A percentile compares a stretch with the other conserved stretches of the same genome.
These are phyloP conservation scores for Eidolon dupreanum DNA, from an alignment of 2,797 vertebrate species.

Conservation along the genomic window DNA sequence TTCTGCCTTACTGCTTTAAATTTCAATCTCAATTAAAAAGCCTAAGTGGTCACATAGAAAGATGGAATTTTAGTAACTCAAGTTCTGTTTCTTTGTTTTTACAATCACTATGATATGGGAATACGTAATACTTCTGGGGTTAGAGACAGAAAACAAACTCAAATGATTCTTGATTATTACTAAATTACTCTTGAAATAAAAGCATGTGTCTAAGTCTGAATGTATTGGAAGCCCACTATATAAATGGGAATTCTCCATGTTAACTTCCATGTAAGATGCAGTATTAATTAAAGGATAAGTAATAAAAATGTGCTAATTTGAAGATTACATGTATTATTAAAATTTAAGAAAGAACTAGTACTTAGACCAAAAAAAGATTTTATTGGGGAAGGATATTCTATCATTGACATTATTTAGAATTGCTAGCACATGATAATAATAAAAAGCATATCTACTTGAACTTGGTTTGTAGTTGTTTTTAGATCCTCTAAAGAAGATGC, in stretches of 20 bases:
- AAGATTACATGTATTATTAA: slow-evolving; percentile 3
- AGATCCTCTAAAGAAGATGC: not conserved
- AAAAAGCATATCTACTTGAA: not conserved
- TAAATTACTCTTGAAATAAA: slow-evolving; percentile 12
- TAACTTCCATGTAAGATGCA: not conserved
- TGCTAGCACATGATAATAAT: not conserved
- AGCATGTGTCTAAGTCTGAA: not conserved
- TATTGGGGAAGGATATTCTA: not conserved
- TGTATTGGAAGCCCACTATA: not conserved
- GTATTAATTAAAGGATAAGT: not conserved
- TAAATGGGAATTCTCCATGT: not conserved
- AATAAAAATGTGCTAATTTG: slow-evolving; percentile 20
- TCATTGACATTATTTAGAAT: not conserved
- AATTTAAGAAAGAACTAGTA: not conserved
- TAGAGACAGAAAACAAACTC: not conserved
- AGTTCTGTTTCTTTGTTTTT: not conserved
- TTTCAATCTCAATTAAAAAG: slow-evolving; percentile 17
- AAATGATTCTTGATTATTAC: not conserved
- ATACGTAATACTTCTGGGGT: not conserved
- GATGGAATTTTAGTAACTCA: not conserved
- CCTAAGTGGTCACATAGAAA: not conserved
- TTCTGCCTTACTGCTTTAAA: slow-evolving; percentile 5
- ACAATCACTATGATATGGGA: not conserved
- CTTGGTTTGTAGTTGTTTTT: not conserved
- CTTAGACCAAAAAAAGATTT: not conserved